Evolutionary conservation across 2,888 invertebrate genomes (phyloP).

Genomic region (Drosophila borealis): DNA sequence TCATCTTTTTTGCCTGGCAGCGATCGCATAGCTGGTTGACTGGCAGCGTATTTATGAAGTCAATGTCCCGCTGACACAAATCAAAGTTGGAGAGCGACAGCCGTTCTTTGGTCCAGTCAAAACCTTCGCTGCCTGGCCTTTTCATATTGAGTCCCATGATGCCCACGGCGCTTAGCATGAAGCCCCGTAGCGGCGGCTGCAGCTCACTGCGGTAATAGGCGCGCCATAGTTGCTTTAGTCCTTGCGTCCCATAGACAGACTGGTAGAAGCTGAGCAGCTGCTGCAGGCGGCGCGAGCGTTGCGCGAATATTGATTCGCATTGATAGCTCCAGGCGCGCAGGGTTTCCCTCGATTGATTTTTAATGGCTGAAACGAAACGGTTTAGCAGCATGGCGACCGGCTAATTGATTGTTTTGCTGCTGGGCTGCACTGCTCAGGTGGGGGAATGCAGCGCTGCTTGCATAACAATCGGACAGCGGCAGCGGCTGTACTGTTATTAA

Average conservation of each 20-base stretch:
- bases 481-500: conserved; percentile 44
- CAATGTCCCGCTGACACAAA: conserved; percentile 87
- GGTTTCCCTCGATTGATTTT: conserved; percentile 85
- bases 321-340: conserved; percentile 86
- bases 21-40: conserved; percentile 85
- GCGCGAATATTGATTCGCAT: conserved; percentile 87
- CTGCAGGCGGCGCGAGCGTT: conserved; percentile 87
- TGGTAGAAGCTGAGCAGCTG: conserved; percentile 88
- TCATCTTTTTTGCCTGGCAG: conserved; percentile 79
- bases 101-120: conserved; percentile 88
- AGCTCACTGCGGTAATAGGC: conserved; percentile 80
- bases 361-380: conserved; percentile 82
- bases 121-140: conserved; percentile 85
- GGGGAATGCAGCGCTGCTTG: conserved; percentile 58
- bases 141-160: conserved; percentile 85
- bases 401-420: conserved; percentile 50
- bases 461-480: conserved; percentile 65
- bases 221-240: conserved; percentile 86
- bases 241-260: conserved; percentile 88
- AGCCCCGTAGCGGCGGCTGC: conserved; percentile 86
- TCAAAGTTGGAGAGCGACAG: conserved; percentile 87
- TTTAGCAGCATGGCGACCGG: conserved; percentile 73
- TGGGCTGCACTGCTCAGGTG: conserved; percentile 27
- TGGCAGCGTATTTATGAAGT: conserved; percentile 86
- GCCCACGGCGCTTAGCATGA: conserved; percentile 87